Base-by-base conservation (phyloP, 2,113 vertebrate species). In the Lutjanus erythropterus region DNA sequence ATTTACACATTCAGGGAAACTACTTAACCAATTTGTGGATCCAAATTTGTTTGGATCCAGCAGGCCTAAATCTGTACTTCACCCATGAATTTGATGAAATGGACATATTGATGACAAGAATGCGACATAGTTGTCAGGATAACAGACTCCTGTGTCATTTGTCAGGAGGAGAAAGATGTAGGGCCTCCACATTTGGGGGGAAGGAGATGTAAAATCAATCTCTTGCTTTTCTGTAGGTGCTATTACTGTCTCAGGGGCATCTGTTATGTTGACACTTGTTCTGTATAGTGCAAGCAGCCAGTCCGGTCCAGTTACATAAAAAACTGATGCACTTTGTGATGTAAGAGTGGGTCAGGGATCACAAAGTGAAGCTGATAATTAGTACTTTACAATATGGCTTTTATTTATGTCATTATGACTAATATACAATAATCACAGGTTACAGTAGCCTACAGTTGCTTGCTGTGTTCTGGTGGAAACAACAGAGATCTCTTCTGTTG, bases 161-260 rank as follows among this genome's bases (percentile, higher is more conserved):
- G 23, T 70, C 35, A 55, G 46, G 23, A 29, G 23, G 9, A 29
- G 18, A 42, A 4, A 3, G 35, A 39, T 68, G 15, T 27, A 60
- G 39, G 41, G 41, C 55, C 56, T 58, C 18, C 27, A 46, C 39
- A 46, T 42, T 59, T 59, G 25, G 53, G 27, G 29, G 14, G 46
- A 31, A 71, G 41, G 14, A 15, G 37, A 47, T 16, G 19, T 58
- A 25, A 60, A 72, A 72, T 47, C 70, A 60, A 61, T 49, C 5
- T 21, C 33, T 49, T 25, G 8, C 71, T 73, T 73, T 56, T 46
- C 14, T 39, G 29, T 5, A n/a, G 50, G 31, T 49, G 55, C 44
- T 61, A 47, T 73, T 61, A 73, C 61, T 61, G 23, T 61, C 42
- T 12, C 29, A 61, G 31, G 44, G 16, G 56, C 71, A 73, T 73